A percentile compares a stretch with the other conserved stretches of the same genome.
These are phyloP conservation scores for Megalurothrips usitatus DNA, from an alignment of 2,888 invertebrate species.

Conservation along the genomic window DNA sequence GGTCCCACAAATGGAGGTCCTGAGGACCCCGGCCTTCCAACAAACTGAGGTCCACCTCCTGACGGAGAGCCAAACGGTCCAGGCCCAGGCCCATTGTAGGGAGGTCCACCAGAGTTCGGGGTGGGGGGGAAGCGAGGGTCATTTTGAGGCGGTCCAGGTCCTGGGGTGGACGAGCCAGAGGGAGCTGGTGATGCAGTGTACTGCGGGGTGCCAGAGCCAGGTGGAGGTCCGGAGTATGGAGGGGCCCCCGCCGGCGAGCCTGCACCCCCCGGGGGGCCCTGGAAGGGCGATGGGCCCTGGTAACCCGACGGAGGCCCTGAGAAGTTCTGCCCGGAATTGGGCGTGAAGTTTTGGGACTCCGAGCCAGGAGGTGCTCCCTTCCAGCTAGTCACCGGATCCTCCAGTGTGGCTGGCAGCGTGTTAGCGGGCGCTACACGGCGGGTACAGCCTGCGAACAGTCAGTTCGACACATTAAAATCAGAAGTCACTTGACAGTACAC, in stretches of 20 bases:
- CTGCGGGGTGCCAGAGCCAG: slow-evolving; percentile 72
- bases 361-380: slow-evolving; percentile 68
- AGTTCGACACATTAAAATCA: slow-evolving; percentile 29
- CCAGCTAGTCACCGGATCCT: slow-evolving; percentile 72
- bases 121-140: slow-evolving; percentile 38
- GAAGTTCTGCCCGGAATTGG: slow-evolving; percentile 56
- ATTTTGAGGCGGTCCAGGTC: slow-evolving; percentile 58
- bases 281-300: slow-evolving; percentile 56
- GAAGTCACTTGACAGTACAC: neutral
- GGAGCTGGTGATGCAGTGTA: slow-evolving; percentile 84
- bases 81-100: slow-evolving; percentile 65
- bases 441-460: slow-evolving; percentile 66
- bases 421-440: slow-evolving; percentile 66
- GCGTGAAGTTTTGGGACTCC: slow-evolving; percentile 61
- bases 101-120: slow-evolving; percentile 50
- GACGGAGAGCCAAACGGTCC: slow-evolving; percentile 66
- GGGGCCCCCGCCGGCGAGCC: slow-evolving; percentile 71
- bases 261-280: slow-evolving; percentile 65
- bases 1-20: slow-evolving; percentile 44
- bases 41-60: slow-evolving; percentile 65
- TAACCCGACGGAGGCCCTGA: slow-evolving; percentile 56
- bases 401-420: slow-evolving; percentile 67
- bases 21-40: slow-evolving; percentile 52
- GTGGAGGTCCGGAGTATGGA: slow-evolving; percentile 66
- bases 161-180: slow-evolving; percentile 76